Evolutionary conservation across 2,888 invertebrate genomes (phyloP).

Genomic region (Patella depressa): DNA sequence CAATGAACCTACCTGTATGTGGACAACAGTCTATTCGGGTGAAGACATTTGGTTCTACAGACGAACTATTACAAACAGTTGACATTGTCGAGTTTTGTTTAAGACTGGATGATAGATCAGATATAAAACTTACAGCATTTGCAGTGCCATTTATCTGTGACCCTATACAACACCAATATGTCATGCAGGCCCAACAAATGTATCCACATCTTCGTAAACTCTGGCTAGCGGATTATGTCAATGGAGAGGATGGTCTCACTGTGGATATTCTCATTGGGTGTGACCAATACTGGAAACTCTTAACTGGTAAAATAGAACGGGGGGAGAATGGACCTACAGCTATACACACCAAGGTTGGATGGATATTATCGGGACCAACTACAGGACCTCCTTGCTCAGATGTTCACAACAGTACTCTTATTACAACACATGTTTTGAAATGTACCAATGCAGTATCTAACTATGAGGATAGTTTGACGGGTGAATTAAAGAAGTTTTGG

Average conservation of each 20-base stretch:
- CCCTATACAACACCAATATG: background rate
- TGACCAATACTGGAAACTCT: background rate
- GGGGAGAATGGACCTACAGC: background rate
- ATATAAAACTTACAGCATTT: background rate
- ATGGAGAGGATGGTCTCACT: background rate
- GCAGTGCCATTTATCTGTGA: background rate
- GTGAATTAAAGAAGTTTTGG: background rate
- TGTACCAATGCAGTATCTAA: background rate
- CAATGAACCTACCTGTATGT: background rate
- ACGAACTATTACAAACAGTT: background rate
- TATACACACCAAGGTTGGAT: constrained; percentile 1
- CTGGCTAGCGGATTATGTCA: background rate
- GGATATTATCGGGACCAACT: background rate
- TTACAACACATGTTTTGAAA: background rate
- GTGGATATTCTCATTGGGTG: background rate
- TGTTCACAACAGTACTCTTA: background rate
- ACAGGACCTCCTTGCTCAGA: background rate
- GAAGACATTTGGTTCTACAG: background rate
- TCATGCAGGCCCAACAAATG: background rate
- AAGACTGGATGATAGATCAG: background rate
- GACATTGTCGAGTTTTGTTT: background rate
- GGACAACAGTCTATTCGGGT: background rate
- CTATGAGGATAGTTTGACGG: background rate
- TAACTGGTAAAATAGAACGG: background rate
- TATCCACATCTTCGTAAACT: background rate